These are phyloP conservation scores for Macrobrachium rosenbergii DNA, from an alignment of 1,140 invertebrate genomes.

Conservation along the genomic window DNA sequence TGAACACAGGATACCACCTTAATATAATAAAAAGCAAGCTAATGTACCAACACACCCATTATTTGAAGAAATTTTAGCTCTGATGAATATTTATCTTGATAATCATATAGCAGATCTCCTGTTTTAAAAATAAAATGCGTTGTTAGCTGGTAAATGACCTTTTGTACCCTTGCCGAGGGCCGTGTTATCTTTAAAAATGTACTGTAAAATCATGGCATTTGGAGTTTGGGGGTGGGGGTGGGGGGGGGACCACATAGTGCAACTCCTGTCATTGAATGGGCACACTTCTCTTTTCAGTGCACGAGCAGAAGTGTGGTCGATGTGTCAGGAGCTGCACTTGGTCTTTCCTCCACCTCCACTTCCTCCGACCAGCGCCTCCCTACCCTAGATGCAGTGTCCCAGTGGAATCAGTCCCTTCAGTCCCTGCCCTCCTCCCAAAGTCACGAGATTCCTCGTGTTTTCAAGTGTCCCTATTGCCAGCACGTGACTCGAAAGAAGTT, in stretches of 20 bases:
- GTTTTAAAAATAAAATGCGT: no score
- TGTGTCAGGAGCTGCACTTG: constrained; percentile 38
- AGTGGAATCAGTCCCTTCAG: constrained; percentile 21
- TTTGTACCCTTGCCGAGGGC: no score
- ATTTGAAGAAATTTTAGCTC: background rate
- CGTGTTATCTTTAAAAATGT: no score
- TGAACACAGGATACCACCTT: no score
- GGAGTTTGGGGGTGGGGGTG: background rate
- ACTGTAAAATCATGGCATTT: no score
- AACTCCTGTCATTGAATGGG: constrained; percentile 52
- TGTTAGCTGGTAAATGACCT: no score
- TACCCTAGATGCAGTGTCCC: constrained; percentile 2
- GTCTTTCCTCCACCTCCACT: constrained; percentile 25
- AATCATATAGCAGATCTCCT: background rate
- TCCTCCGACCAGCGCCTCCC: constrained; percentile 40
- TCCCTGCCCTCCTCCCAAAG: constrained; percentile 9
- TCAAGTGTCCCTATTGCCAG: constrained; percentile 52
- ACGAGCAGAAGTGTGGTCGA: constrained; percentile 49
- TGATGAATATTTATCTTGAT: background rate
- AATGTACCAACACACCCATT: background rate
- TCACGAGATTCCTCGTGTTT: constrained; percentile 36
- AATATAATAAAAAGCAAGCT: no score
- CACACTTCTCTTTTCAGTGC: constrained; percentile 55
- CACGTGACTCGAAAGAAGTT: constrained; percentile 51
- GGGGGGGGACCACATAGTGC: background rate